Evolutionary conservation across 2,113 vertebrate genomes (phyloP), one percentile per base, ranked within the genome.

Genomic region (Trachemys scripta): DNA sequence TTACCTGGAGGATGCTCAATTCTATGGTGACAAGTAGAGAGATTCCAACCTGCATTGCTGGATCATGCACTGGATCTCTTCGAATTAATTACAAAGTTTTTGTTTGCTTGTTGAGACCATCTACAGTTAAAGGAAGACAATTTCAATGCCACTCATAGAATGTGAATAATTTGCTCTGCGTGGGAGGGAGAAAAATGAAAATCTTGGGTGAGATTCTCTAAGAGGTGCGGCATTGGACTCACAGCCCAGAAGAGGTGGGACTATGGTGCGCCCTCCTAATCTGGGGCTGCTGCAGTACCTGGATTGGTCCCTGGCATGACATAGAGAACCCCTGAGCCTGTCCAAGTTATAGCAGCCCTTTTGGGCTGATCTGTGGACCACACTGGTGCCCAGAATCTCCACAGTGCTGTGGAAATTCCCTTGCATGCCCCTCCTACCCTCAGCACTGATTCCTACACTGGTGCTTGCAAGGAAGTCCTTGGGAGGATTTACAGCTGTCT

Each of bases 31-130:
- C 96, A 97, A 89, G 85, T 91, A 80, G 90, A 92, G 49, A 19
- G 22, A 7, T 91, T 87, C 69, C 75, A 13, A 91, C 84, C 76
- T 94, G 29, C 95, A 93, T 95, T 96, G 89, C 96, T 96, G 89
- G 83, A 29, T 53, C 88, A 5, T n/a, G 47, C 83, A 69, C 80
- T 79, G 65, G 50, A 94, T 38, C 79, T 84, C 80, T 87, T 93
- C 59, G 80, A 96, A 91, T 79, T 12, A 6, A 78, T 25, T 69
- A 31, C 42, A 59, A 93, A 82, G 79, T 90, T 94, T 91, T 38
- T 90, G 57, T 94, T 94, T 91, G 88, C 82, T 91, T 94, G 59
- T 84, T 94, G 82, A 31, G 31, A 82, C 81, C 47, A 84, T 76
- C 65, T 85, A 17, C 25, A 78, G 42, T 45, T 78, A 45, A 78